Evolutionary conservation across 2,888 invertebrate species (phyloP).

Genomic region (Campaea margaritaria): DNA sequence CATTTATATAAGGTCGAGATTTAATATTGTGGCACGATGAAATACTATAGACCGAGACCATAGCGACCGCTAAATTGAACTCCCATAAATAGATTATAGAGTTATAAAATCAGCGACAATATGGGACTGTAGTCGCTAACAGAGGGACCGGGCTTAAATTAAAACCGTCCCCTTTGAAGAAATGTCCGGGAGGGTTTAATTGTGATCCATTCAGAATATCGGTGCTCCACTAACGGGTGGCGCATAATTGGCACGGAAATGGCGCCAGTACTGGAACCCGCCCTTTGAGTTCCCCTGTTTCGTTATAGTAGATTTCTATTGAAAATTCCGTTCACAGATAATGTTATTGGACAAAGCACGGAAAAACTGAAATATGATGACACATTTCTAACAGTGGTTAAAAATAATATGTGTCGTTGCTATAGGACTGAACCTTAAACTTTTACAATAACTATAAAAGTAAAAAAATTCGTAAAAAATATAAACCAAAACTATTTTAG

Average conservation of each 20-base stretch:
- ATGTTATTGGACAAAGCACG: no score
- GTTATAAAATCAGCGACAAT: constrained; percentile 31
- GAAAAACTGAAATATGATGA: no score
- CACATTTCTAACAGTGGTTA: no score
- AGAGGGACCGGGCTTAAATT: constrained; percentile 73
- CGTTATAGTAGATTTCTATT: no score
- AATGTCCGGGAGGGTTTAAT: constrained; percentile 70
- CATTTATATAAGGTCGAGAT: not conserved
- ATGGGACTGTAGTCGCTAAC: constrained; percentile 39
- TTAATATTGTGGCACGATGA: not conserved
- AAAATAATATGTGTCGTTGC: no score
- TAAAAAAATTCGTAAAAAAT: no score
- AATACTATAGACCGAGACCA: constrained; percentile 43
- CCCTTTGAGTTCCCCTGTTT: no score
- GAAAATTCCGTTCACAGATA: no score
- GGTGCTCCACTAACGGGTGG: constrained; percentile 65
- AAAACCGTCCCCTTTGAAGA: constrained; percentile 75
- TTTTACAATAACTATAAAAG: no score
- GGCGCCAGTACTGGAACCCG: constrained; percentile 4
- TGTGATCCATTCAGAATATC: constrained; percentile 70
- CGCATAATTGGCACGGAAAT: constrained; percentile 60
- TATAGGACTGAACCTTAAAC: no score
- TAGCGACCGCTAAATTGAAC: constrained; percentile 25
- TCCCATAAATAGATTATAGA: constrained; percentile 22
- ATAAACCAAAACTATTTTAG: no score